Evolutionary conservation across 2,113 vertebrate species (phyloP).

Genomic region (Cyanoderma ruficeps): DNA sequence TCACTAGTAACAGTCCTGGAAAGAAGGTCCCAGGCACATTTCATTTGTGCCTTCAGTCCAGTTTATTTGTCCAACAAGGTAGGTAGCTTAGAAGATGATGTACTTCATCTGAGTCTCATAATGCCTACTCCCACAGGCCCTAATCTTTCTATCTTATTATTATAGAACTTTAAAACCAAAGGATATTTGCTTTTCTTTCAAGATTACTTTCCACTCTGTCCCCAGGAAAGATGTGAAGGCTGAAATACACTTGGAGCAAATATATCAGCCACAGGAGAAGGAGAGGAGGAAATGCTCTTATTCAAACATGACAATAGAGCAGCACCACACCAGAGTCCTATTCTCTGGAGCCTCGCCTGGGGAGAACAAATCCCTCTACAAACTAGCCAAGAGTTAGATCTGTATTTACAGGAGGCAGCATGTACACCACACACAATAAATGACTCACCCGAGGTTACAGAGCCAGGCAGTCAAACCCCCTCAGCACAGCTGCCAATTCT

Average conservation of each 20-base stretch:
- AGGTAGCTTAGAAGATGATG: neutral
- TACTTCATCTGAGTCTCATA: neutral
- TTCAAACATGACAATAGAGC: neutral
- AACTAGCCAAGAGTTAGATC: neutral
- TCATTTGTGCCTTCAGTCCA: neutral
- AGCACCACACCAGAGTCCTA: neutral
- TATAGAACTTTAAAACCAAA: conserved; percentile 16
- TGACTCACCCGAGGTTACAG: neutral
- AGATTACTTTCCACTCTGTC: neutral
- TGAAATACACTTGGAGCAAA: conserved; percentile 5
- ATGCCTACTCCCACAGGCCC: neutral
- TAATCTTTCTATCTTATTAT: conserved; percentile 11
- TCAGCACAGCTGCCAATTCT: conserved; percentile 28
- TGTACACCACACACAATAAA: neutral
- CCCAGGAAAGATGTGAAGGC: neutral
- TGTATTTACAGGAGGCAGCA: conserved; percentile 5
- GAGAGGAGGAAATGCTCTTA: neutral
- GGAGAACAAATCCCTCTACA: conserved; percentile 3
- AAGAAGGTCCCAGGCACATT: neutral
- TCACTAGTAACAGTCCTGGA: neutral
- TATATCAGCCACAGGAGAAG: neutral
- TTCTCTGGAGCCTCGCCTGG: neutral
- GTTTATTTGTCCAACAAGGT: neutral
- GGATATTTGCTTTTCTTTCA: conserved; percentile 38
- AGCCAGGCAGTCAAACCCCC: conserved; percentile 8